phyloP scores from a whole-genome alignment of 2,888 invertebrate species.

The Protophormia terraenovae region DNA sequence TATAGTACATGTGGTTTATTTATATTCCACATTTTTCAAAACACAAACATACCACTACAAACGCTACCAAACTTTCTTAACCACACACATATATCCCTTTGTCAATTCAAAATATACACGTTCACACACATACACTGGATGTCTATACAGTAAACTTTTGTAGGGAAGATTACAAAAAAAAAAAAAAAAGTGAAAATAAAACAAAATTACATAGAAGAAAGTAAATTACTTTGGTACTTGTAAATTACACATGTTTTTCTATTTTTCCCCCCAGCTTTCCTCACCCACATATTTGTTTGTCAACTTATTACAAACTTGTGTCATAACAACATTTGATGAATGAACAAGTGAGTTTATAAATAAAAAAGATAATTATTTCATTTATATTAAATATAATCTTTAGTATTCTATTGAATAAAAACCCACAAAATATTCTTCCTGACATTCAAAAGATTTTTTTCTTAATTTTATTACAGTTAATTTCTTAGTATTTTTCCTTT shows the following conservation, averaged over 20 bases:
- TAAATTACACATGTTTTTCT: neutral
- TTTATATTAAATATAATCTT: neutral
- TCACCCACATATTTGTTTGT: neutral
- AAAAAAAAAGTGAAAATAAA: neutral
- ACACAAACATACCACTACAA: neutral
- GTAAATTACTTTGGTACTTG: neutral
- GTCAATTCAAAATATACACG: neutral
- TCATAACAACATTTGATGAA: neutral
- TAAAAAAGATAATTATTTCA: neutral
- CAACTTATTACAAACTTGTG: constrained; percentile 7
- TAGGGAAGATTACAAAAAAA: neutral
- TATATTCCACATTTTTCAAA: neutral
- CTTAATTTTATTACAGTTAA: no score
- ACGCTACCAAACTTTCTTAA: neutral
- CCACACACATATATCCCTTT: neutral
- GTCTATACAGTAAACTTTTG: neutral
- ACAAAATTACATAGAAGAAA: neutral
- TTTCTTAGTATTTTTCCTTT: no score
- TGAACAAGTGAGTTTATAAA: neutral
- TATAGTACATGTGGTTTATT: neutral
- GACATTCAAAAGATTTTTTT: neutral
- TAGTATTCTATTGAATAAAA: no score
- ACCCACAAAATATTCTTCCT: neutral
- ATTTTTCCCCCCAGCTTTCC: no score
- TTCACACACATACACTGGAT: neutral